Evolutionary conservation across 1,140 invertebrate genomes (phyloP).

Genomic region (Rhyzopertha dominica): DNA sequence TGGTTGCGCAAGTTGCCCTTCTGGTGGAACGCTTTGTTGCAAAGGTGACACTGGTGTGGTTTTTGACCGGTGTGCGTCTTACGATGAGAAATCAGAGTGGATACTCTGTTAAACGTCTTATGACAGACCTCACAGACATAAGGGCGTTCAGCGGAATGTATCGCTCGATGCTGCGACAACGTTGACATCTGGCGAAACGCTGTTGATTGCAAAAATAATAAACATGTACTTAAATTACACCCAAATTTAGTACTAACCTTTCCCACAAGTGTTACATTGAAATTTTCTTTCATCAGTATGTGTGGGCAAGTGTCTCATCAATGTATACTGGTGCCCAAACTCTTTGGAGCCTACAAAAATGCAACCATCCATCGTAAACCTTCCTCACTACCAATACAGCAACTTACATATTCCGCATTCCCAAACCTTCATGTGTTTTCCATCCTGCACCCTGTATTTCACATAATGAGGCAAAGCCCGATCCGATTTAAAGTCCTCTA

Average conservation of each 20-base stretch:
- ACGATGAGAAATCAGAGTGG: conserved; percentile 68
- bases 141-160: conserved; percentile 64
- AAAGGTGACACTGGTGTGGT: conserved; percentile 66
- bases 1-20: conserved; percentile 71
- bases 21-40: conserved; percentile 72
- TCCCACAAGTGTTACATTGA: conserved; percentile 68
- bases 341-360: conserved; percentile 55
- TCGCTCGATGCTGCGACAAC: conserved; percentile 67
- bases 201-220: conserved; percentile 23
- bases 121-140: conserved; percentile 69
- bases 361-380: not conserved
- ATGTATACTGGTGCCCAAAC: conserved; percentile 69
- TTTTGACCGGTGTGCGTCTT: conserved; percentile 70
- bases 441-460: conserved; percentile 48
- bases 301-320: conserved; percentile 76
- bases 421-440: conserved; percentile 59
- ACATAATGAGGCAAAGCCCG: conserved; percentile 3
- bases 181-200: conserved; percentile 74
- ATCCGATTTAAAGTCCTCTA: not conserved
- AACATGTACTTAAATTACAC: not conserved
- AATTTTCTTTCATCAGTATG: conserved; percentile 80
- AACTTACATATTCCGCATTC: conserved; percentile 61
- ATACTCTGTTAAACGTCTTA: conserved; percentile 71
- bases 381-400: conserved; percentile 7
- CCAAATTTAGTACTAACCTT: conserved; percentile 30